Evolutionary conservation across 2,888 invertebrate genomes (phyloP).

Genomic region (Tachina grossa): DNA sequence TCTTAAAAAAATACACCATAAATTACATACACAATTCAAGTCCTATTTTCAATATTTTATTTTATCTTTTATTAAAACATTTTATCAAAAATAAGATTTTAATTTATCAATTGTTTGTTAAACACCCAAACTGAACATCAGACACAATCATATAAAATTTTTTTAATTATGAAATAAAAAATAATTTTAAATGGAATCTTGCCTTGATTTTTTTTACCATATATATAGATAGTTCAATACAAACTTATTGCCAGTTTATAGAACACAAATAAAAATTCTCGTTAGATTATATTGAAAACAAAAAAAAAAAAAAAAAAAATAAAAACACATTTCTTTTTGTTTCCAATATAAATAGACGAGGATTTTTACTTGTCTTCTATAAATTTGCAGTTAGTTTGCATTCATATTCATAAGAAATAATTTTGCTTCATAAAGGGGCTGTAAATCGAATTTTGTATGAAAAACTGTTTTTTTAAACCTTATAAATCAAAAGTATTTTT

Average conservation of each 20-base stretch:
- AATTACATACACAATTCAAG: background rate
- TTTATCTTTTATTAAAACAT: slow-evolving; percentile 54
- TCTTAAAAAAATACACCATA: background rate
- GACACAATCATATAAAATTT: background rate
- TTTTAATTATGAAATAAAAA: slow-evolving; percentile 43
- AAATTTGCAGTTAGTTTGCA: too few species aligned
- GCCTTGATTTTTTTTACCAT: background rate
- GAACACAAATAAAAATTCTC: too few species aligned
- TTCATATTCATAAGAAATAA: too few species aligned
- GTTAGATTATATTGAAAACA: too few species aligned
- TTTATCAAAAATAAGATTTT: slow-evolving; percentile 29
- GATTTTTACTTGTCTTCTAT: too few species aligned
- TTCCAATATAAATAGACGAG: too few species aligned
- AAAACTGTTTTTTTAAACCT: too few species aligned
- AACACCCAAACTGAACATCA: slow-evolving; percentile 13
- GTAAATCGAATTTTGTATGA: too few species aligned
- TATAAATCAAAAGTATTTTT: too few species aligned
- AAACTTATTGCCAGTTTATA: background rate
- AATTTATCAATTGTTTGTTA: slow-evolving; percentile 10
- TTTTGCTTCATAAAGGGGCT: too few species aligned
- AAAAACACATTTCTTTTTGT: too few species aligned
- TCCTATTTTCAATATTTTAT: background rate
- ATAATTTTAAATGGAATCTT: slow-evolving; percentile 26
- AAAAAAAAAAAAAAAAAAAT: too few species aligned
- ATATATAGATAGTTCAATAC: background rate